Conservation (phyloP, 2,113 vertebrate species). For the Nanorana parkeri region DNA sequence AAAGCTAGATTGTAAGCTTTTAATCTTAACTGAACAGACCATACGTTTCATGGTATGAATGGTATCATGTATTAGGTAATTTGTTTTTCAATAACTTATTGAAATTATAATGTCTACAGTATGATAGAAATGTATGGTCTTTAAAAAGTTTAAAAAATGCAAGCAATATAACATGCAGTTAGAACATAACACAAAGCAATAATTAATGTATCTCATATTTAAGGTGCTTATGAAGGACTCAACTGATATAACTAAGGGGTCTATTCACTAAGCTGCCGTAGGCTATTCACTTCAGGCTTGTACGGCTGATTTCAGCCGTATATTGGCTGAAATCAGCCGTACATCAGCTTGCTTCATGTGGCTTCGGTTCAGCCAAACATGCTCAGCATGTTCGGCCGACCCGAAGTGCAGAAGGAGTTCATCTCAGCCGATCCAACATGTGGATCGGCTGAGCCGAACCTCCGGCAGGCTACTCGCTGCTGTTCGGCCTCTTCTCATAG, state of each 20-base stretch:
- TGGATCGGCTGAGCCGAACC: too few relatives aligned
- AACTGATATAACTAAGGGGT: conserved; percentile 47
- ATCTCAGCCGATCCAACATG: too few relatives aligned
- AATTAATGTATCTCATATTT: conserved; percentile 47
- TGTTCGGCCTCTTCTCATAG: too few relatives aligned
- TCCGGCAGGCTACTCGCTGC: too few relatives aligned
- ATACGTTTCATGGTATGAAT: not conserved
- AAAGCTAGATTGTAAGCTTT: conserved; percentile 41
- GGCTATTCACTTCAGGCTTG: too few relatives aligned
- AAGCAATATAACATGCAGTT: conserved; percentile 23
- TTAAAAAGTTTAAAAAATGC: conserved; percentile 12
- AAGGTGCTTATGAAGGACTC: conserved; percentile 42
- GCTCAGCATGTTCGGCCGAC: too few relatives aligned
- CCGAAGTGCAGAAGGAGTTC: too few relatives aligned
- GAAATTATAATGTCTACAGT: conserved; percentile 41
- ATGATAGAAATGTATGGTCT: conserved; percentile 23
- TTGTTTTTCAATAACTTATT: conserved; percentile 43
- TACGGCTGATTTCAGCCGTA: too few relatives aligned
- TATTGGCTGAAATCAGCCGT: too few relatives aligned
- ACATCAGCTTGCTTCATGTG: too few relatives aligned
- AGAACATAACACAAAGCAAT: conserved; percentile 46
- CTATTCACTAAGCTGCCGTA: too few relatives aligned
- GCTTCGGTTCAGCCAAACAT: too few relatives aligned
- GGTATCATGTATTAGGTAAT: conserved; percentile 44
- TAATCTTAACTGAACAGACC: conserved; percentile 50